Conservation (phyloP, 2,113 vertebrate species). For the Sprattus sprattus region DNA sequence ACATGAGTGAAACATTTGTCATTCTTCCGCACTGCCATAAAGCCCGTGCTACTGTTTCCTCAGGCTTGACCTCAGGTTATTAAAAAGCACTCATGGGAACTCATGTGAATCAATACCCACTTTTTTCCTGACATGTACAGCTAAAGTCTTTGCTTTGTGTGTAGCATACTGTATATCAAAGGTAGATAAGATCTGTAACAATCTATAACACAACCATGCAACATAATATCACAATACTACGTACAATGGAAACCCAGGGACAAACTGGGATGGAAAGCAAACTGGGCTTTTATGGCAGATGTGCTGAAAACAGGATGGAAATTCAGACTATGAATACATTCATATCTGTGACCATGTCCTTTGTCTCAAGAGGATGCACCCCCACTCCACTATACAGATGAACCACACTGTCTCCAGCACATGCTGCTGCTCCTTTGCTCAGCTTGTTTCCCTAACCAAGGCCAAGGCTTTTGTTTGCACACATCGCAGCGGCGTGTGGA, state of each 20-base stretch:
- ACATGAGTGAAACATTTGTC: slow-evolving; percentile 27
- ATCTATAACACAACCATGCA: not conserved
- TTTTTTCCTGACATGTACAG: not conserved
- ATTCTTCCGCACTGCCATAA: slow-evolving; percentile 32
- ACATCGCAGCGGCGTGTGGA: not conserved
- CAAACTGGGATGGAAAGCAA: not conserved
- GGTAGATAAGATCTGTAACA: not conserved
- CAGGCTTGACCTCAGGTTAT: not conserved
- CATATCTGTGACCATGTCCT: not conserved
- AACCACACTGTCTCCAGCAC: not conserved
- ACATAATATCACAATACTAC: not conserved
- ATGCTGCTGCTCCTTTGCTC: not conserved
- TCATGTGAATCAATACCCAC: not conserved
- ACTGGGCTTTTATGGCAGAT: not conserved
- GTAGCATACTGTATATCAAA: not conserved
- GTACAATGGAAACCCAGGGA: not conserved
- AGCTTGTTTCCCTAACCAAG: not conserved
- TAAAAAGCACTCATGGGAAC: not conserved
- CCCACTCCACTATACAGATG: not conserved
- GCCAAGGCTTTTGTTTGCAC: not conserved
- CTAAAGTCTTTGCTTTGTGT: not conserved
- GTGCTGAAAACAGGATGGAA: not conserved
- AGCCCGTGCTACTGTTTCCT: not conserved
- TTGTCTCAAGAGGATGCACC: not conserved
- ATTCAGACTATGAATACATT: not conserved